Conservation (phyloP, 2,888 invertebrate genomes). For the Epicampocera succincta region DNA sequence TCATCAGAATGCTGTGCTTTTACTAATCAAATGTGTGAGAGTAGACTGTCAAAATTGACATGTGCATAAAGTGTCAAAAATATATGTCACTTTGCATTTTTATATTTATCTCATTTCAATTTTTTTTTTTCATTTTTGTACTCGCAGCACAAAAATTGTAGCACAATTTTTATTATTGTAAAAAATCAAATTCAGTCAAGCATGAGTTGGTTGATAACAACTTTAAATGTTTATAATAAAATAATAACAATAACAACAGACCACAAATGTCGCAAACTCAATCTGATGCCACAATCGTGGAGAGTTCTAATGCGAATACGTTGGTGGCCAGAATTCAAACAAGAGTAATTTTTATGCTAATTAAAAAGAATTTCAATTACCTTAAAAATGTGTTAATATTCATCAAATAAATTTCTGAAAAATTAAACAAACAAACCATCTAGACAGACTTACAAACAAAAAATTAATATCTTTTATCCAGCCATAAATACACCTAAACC, state of each 20-base stretch:
- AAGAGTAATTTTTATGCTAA: conserved; percentile 66
- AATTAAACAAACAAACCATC: conserved; percentile 62
- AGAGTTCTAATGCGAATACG: not conserved
- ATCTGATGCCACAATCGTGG: conserved; percentile 28
- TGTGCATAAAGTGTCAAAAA: conserved; percentile 76
- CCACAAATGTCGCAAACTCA: conserved; percentile 12
- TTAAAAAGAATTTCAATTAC: conserved; percentile 62
- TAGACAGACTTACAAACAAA: conserved; percentile 32
- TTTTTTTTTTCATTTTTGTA: not conserved
- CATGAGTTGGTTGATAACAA: conserved; percentile 43
- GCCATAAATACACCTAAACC: conserved; percentile 71
- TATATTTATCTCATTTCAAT: conserved; percentile 18
- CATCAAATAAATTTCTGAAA: conserved; percentile 58
- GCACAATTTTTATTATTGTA: conserved; percentile 7
- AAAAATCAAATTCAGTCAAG: conserved; percentile 51
- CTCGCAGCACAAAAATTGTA: conserved; percentile 17
- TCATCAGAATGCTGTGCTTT: conserved; percentile 38
- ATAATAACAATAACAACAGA: conserved; percentile 1
- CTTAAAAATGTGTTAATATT: conserved; percentile 67
- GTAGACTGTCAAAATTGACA: conserved; percentile 75
- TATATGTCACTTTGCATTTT: conserved; percentile 70
- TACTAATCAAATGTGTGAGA: conserved; percentile 68
- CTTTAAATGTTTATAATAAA: conserved; percentile 26
- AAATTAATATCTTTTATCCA: conserved; percentile 77
- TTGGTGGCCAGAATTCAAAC: conserved; percentile 14